phyloP scores from a whole-genome alignment of 2,888 invertebrate species.

The Drosophila paramelanica region DNA sequence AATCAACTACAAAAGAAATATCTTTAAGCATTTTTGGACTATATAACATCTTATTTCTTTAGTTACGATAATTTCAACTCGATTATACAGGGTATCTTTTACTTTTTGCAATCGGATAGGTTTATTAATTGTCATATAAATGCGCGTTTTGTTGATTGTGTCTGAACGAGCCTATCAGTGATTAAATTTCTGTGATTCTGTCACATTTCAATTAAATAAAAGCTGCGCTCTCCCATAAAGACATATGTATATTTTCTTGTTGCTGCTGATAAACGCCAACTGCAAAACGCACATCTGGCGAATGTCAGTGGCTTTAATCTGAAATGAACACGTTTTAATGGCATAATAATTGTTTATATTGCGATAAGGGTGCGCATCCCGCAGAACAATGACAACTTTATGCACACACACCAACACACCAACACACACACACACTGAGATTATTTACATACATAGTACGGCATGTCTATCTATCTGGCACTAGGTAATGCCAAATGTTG shows the following conservation, averaged over 20 bases:
- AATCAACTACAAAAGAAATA: no score
- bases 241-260: slow-evolving; percentile 1
- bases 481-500: background rate
- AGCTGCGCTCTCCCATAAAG: slow-evolving; percentile 20
- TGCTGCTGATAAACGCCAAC: slow-evolving; percentile 30
- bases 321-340: slow-evolving; percentile 64
- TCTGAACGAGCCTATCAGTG: slow-evolving; percentile 51
- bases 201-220: slow-evolving; percentile 70
- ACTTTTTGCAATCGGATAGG: background rate
- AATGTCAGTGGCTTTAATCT: slow-evolving; percentile 56
- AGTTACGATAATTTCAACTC: background rate
- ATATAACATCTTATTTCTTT: no score
- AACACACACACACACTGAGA: slow-evolving; percentile 17
- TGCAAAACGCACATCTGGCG: slow-evolving; percentile 15
- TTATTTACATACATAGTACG: slow-evolving; percentile 30
- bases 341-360: slow-evolving; percentile 65
- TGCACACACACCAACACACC: slow-evolving; percentile 8
- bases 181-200: slow-evolving; percentile 50
- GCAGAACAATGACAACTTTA: slow-evolving; percentile 36
- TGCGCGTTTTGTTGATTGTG: slow-evolving; percentile 42
- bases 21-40: background rate
- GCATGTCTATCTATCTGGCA: background rate
- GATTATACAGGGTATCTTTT: slow-evolving; percentile 20
- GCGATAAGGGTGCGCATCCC: slow-evolving; percentile 66
- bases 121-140: slow-evolving; percentile 26